phyloP scores from a whole-genome alignment of 2,797 vertebrate species.

The Geotria australis region DNA sequence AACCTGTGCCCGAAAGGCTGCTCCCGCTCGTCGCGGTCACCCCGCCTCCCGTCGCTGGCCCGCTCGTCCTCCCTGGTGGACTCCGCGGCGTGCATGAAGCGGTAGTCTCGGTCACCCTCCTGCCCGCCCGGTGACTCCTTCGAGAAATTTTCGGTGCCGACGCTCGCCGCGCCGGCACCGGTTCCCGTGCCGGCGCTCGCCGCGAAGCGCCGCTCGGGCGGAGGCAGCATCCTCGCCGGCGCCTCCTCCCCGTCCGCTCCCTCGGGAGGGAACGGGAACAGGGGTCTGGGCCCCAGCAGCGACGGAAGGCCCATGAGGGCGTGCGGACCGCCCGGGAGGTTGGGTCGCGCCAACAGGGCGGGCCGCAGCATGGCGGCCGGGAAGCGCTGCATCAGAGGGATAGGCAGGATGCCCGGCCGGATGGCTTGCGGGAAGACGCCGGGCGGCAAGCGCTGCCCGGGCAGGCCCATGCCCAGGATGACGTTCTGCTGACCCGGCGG shows the following conservation, averaged over 20 bases:
- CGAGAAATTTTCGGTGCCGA: not conserved
- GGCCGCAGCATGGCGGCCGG: not conserved
- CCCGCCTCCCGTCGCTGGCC: not conserved
- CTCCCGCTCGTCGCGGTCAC: not conserved
- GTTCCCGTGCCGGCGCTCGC: not conserved
- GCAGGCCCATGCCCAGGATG: not conserved
- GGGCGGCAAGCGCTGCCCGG: not conserved
- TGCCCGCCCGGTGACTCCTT: conserved; percentile 9
- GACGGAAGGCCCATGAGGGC: not conserved
- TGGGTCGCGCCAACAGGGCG: not conserved
- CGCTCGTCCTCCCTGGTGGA: not conserved
- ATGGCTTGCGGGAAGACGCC: not conserved
- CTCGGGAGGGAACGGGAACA: not conserved
- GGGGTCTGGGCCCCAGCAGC: too few relatives aligned
- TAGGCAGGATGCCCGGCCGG: not conserved
- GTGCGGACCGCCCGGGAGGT: not conserved
- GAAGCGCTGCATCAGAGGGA: not conserved
- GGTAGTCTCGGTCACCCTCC: conserved; percentile 89
- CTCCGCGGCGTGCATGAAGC: conserved; percentile 47
- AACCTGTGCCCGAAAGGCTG: not conserved
- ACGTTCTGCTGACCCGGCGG: not conserved
- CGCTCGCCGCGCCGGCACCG: not conserved
- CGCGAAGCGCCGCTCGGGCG: not conserved
- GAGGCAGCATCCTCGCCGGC: not conserved
- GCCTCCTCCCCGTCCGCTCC: not conserved